Evolutionary conservation across 2,888 invertebrate species (phyloP).

Genomic region (Apotomis betuletana): DNA sequence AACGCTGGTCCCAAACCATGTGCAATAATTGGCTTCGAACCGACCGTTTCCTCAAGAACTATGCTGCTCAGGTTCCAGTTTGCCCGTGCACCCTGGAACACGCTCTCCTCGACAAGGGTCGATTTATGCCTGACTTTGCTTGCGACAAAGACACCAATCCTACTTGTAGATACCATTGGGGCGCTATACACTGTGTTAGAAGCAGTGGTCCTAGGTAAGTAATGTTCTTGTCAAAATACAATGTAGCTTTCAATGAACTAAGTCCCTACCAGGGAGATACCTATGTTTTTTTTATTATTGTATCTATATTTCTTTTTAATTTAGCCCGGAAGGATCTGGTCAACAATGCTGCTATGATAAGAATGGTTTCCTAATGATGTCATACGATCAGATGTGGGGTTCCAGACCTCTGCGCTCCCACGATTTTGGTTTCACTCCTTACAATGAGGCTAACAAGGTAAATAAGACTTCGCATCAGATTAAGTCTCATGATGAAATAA

Average conservation of each 20-base stretch:
- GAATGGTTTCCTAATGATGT: constrained; percentile 94
- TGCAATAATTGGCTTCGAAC: constrained; percentile 96
- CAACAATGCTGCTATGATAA: constrained; percentile 99
- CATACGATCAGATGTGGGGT: constrained; percentile 98
- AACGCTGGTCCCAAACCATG: constrained; percentile 90
- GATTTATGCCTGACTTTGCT: constrained; percentile 94
- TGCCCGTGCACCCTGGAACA: constrained; percentile 97
- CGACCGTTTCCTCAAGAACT: constrained; percentile 92
- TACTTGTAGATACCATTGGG: constrained; percentile 93
- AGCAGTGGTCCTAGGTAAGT: constrained; percentile 94
- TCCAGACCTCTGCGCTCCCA: constrained; percentile 93
- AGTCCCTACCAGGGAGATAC: too few relatives aligned
- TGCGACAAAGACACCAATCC: constrained; percentile 97
- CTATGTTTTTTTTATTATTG: constrained; percentile 6
- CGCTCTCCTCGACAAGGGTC: constrained; percentile 95
- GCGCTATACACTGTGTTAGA: constrained; percentile 96
- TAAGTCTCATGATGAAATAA: too few relatives aligned
- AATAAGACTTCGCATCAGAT: neutral
- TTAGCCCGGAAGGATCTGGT: constrained; percentile 93
- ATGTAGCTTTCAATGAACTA: too few relatives aligned
- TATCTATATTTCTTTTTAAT: constrained; percentile 42
- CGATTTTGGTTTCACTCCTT: constrained; percentile 95
- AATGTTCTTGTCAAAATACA: neutral
- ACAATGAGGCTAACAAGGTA: constrained; percentile 97
- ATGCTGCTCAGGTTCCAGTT: constrained; percentile 91